phyloP scores from a whole-genome alignment of 1,140 invertebrate species.

The Ctenoplectra terminalis region DNA sequence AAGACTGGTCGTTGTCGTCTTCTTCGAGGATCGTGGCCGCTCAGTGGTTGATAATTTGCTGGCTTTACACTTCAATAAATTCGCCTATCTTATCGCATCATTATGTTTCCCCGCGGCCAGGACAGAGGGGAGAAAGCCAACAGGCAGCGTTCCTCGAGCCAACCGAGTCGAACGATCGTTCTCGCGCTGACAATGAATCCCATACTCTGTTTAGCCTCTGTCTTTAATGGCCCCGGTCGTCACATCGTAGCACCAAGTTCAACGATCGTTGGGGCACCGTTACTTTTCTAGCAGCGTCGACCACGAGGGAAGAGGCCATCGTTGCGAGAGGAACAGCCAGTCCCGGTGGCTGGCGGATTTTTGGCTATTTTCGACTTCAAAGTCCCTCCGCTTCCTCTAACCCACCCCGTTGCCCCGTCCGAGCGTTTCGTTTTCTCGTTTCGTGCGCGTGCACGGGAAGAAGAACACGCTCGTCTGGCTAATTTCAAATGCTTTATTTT shows the following conservation, averaged over 20 bases:
- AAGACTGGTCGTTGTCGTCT: conserved; percentile 27
- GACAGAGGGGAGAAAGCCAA: not conserved
- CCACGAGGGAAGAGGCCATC: not conserved
- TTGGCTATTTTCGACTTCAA: conserved; percentile 77
- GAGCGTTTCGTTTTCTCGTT: not conserved
- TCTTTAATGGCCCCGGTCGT: conserved; percentile 54
- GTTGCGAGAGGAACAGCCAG: not conserved
- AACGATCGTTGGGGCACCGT: conserved; percentile 66
- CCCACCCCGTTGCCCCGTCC: not conserved
- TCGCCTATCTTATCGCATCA: conserved; percentile 55
- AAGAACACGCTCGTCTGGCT: conserved; percentile 59
- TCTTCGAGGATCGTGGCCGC: not conserved
- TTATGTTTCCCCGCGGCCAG: conserved; percentile 41
- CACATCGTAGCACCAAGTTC: conserved; percentile 65
- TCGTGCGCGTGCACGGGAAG: conserved; percentile 10
- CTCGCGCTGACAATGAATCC: conserved; percentile 59
- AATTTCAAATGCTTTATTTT: conserved; percentile 70
- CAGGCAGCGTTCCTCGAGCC: not conserved
- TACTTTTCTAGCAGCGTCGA: conserved; percentile 61
- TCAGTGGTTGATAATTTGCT: conserved; percentile 39
- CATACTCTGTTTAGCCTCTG: conserved; percentile 23
- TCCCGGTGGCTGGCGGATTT: conserved; percentile 55
- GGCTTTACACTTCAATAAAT: conserved; percentile 59
- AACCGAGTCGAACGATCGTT: conserved; percentile 36
- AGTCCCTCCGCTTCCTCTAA: conserved; percentile 50